phyloP scores from a whole-genome alignment of 2,797 vertebrate genomes.

The Acanthurus tractus region DNA sequence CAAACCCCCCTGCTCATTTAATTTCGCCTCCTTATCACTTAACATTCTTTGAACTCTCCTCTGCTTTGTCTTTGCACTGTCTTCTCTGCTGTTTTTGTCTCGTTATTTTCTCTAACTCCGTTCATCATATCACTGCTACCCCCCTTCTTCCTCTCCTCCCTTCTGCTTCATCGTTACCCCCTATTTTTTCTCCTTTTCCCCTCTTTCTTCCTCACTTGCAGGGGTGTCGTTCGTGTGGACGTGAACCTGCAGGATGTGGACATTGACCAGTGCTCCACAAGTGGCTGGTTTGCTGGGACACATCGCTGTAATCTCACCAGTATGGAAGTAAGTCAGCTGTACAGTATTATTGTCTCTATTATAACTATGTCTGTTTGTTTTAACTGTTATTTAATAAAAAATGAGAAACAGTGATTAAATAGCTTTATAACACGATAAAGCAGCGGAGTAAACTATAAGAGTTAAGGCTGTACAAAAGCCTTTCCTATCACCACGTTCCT shows the following conservation, averaged over 20 bases:
- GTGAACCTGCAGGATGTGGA: constrained; percentile 97
- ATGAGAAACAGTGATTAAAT: too few species aligned
- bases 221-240: constrained; percentile 95
- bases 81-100: not conserved
- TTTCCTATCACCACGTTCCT: not conserved
- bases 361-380: too few species aligned
- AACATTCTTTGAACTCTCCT: not conserved
- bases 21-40: constrained; percentile 11
- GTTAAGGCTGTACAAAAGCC: not conserved
- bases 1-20: too few species aligned
- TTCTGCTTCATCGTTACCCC: not conserved
- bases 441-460: not conserved
- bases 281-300: constrained; percentile 97
- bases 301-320: constrained; percentile 96
- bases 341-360: not conserved
- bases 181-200: not conserved
- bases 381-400: too few species aligned
- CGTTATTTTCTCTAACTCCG: not conserved
- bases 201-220: constrained; percentile 56
- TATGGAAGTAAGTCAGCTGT: constrained; percentile 89
- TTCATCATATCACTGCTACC: not conserved
- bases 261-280: constrained; percentile 96
- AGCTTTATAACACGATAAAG: too few species aligned
- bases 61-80: not conserved
- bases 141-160: not conserved